Conservation (phyloP, 2,888 invertebrate species). For the Sepiola atlantica region DNA sequence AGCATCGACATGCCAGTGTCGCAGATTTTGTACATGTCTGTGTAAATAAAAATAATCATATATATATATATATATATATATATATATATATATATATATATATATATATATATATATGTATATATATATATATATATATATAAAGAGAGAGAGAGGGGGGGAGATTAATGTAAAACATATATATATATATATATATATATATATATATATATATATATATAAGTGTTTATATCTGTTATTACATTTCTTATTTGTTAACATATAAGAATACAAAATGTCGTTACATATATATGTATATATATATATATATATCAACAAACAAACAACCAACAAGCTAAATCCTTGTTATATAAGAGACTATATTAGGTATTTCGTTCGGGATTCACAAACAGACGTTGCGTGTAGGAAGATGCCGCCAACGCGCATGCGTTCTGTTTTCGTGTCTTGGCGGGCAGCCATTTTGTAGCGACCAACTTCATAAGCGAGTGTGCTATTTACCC, state of each 20-base stretch:
- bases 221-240: background rate
- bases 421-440: background rate
- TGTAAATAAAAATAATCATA: too few species aligned
- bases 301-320: conserved; percentile 24
- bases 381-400: background rate
- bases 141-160: too few species aligned
- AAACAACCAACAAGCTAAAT: background rate
- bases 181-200: background rate
- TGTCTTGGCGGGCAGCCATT: background rate
- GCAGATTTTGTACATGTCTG: too few species aligned
- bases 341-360: background rate
- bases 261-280: too few species aligned
- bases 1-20: too few species aligned
- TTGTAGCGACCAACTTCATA: background rate
- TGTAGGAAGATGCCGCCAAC: background rate
- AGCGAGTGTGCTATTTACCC: background rate
- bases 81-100: too few species aligned
- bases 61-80: too few species aligned
- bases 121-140: too few species aligned
- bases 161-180: background rate
- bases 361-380: too few species aligned
- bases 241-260: too few species aligned
- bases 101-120: too few species aligned
- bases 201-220: background rate
- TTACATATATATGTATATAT: background rate